phyloP scores from a whole-genome alignment of 1,140 invertebrate species.

The Sogatella furcifera region DNA sequence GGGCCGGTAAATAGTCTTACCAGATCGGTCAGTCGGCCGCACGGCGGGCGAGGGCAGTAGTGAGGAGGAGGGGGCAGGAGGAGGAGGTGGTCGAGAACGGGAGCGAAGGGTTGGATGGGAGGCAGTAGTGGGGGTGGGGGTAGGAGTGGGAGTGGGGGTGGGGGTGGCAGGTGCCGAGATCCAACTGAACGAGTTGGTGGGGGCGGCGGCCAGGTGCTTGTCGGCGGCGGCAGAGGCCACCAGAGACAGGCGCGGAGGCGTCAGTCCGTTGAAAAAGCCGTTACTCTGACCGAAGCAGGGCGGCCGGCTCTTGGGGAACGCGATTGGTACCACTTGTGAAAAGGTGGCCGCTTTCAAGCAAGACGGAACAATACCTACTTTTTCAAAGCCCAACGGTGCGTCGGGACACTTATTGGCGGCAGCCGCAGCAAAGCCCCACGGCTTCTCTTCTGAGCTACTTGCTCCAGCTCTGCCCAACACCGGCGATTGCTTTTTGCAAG shows the following conservation, averaged over 20 bases:
- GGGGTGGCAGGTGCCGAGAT: neutral
- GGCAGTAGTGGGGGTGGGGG: neutral
- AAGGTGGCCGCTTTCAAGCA: neutral
- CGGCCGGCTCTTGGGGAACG: neutral
- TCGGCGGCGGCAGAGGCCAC: neutral
- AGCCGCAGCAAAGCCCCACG: conserved; percentile 69
- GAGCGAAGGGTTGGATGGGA: neutral
- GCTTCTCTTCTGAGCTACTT: conserved; percentile 37
- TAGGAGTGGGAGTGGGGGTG: neutral
- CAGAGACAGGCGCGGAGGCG: conserved; percentile 24
- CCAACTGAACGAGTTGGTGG: neutral
- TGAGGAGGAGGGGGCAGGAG: neutral
- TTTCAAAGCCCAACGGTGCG: conserved; percentile 1
- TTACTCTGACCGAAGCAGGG: conserved; percentile 53
- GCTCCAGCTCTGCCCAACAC: neutral
- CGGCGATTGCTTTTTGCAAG: neutral
- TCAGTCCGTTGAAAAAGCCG: conserved; percentile 72
- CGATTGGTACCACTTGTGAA: neutral
- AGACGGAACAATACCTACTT: neutral
- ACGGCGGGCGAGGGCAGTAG: neutral
- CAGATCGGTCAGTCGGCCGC: neutral
- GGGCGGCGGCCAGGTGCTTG: neutral
- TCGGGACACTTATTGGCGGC: conserved; percentile 27
- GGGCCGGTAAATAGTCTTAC: conserved; percentile 1
- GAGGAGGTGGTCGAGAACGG: neutral